Percentiles rank a stretch among this genome's conserved stretches.
Evolutionary conservation across 2,113 vertebrate species (phyloP).

Genomic region (Nibea albiflora): DNA sequence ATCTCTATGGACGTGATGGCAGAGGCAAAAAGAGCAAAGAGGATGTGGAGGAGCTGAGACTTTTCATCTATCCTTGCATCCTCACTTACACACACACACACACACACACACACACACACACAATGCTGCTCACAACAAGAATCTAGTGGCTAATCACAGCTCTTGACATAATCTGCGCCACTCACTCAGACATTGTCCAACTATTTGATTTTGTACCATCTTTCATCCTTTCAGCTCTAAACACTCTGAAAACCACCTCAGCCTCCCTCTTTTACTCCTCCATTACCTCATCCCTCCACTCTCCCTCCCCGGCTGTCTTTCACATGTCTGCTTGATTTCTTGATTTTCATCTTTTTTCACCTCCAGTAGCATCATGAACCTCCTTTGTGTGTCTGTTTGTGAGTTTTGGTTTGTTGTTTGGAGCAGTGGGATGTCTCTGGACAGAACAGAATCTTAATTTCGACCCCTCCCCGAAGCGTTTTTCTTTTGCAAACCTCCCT

Average conservation of each 20-base stretch:
- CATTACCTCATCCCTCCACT: not conserved
- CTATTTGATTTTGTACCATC: not conserved
- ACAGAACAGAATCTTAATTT: constrained; percentile 37
- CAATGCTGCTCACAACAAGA: too few relatives aligned
- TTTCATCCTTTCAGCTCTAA: constrained; percentile 1
- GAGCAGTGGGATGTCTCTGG: not conserved
- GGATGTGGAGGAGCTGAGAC: too few relatives aligned
- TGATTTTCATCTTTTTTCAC: not conserved
- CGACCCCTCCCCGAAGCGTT: not conserved
- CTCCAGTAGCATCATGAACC: not conserved
- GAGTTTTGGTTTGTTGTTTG: not conserved
- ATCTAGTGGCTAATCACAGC: not conserved
- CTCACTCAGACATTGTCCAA: not conserved
- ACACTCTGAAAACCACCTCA: not conserved
- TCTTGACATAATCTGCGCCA: not conserved
- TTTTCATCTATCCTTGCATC: not conserved
- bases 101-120: not conserved
- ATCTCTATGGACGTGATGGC: too few relatives aligned
- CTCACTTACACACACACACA: not conserved
- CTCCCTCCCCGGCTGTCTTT: not conserved
- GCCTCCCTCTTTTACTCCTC: not conserved
- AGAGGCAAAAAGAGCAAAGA: too few relatives aligned
- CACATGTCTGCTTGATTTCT: not conserved
- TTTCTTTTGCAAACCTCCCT: not conserved
- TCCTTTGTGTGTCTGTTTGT: constrained; percentile 1